Evolutionary conservation across 2,888 invertebrate genomes (phyloP).

Genomic region (Icerya purchasi): DNA sequence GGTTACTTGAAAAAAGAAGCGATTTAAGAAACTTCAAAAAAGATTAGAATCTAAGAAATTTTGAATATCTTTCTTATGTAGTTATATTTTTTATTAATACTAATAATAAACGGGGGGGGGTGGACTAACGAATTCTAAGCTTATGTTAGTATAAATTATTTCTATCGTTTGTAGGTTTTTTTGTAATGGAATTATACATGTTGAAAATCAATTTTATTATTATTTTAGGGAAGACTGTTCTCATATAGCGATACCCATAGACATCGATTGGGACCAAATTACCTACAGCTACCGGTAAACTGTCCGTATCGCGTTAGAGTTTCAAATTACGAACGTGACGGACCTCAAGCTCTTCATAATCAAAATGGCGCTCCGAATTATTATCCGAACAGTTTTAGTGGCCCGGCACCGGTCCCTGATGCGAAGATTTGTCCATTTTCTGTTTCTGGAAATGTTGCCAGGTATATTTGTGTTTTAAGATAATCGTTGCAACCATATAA

Average conservation of each 20-base stretch:
- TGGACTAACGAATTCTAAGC: not conserved
- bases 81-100: too few relatives aligned
- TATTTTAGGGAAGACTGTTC: constrained; percentile 51
- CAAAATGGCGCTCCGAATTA: constrained; percentile 84
- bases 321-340: constrained; percentile 73
- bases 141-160: not conserved
- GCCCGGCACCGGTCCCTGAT: constrained; percentile 49
- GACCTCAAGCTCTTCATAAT: constrained; percentile 53
- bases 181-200: not conserved
- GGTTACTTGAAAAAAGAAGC: too few relatives aligned
- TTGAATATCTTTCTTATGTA: too few relatives aligned
- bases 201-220: constrained; percentile 1
- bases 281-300: constrained; percentile 81
- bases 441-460: constrained; percentile 51
- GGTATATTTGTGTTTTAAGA: constrained; percentile 21
- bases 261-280: constrained; percentile 77
- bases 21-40: too few relatives aligned
- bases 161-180: not conserved
- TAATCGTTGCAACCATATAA: too few relatives aligned
- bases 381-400: constrained; percentile 86
- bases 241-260: constrained; percentile 82
- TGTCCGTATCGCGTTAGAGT: constrained; percentile 47
- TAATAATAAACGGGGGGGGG: not conserved
- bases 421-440: constrained; percentile 38
- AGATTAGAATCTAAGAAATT: too few relatives aligned